Evolutionary conservation across 2,888 invertebrate species (phyloP).

Genomic region (Melanchra persicariae): DNA sequence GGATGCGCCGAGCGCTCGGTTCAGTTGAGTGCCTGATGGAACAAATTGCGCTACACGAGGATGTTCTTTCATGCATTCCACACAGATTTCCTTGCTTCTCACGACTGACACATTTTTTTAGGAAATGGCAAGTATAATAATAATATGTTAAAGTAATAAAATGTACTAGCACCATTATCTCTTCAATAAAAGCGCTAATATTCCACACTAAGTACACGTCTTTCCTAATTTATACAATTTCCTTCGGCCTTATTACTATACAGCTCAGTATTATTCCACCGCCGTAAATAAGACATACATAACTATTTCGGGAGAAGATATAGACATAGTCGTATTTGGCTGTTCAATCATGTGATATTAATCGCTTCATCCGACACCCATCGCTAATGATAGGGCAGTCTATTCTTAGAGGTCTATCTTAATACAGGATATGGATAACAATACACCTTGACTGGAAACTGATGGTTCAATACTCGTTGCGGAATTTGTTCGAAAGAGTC

Average conservation of each 20-base stretch:
- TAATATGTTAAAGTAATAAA: too few species aligned
- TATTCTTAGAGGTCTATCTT: not conserved
- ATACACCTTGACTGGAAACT: not conserved
- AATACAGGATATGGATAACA: not conserved
- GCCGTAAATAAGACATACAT: not conserved
- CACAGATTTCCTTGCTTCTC: too few species aligned
- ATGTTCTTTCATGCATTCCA: too few species aligned
- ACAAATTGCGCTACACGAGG: too few species aligned
- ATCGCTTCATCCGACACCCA: not conserved
- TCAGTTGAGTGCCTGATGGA: too few species aligned
- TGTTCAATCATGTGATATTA: not conserved
- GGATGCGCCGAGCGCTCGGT: too few species aligned
- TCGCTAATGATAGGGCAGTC: not conserved
- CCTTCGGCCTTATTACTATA: not conserved
- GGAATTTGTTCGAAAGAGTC: too few species aligned
- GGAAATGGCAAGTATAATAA: too few species aligned
- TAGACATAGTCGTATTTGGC: not conserved
- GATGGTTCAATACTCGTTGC: not conserved
- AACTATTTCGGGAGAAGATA: slow-evolving; percentile 4
- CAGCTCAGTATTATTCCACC: not conserved
- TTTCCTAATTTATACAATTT: not conserved
- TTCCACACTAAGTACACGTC: not conserved
- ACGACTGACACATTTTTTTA: too few species aligned
- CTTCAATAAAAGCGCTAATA: too few species aligned
- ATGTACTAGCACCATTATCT: too few species aligned